Evolutionary conservation across 2,797 vertebrate species (phyloP).

Genomic region (Liasis olivaceus): DNA sequence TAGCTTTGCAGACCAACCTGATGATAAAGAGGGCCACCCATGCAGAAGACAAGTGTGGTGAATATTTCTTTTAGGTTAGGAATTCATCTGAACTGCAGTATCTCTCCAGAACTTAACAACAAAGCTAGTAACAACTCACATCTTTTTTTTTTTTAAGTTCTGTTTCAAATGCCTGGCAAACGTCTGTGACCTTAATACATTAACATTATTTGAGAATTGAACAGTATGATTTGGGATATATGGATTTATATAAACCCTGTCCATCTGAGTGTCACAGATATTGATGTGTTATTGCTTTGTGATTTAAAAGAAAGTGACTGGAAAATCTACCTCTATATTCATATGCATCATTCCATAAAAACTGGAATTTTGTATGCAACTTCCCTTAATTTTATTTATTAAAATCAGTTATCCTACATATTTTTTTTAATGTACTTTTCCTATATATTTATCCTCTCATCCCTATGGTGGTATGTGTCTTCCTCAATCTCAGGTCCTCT

Average conservation of each 20-base stretch:
- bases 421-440: too few relatives aligned
- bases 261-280: neutral
- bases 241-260: neutral
- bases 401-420: too few relatives aligned
- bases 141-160: slow-evolving; percentile 35
- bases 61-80: slow-evolving; percentile 44
- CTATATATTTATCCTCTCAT: too few relatives aligned
- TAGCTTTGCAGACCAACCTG: slow-evolving; percentile 38
- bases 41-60: slow-evolving; percentile 44
- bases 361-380: too few relatives aligned
- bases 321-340: neutral
- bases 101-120: slow-evolving; percentile 36
- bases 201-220: neutral
- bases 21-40: slow-evolving; percentile 54
- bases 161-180: neutral
- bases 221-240: neutral
- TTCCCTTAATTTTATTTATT: too few relatives aligned
- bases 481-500: too few relatives aligned
- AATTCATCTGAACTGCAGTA: slow-evolving; percentile 38
- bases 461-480: too few relatives aligned
- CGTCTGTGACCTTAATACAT: slow-evolving; percentile 45
- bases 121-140: slow-evolving; percentile 30
- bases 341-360: neutral
- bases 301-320: neutral
- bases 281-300: neutral